Evolutionary conservation across 2,888 invertebrate species (phyloP), one percentile per base, ranked within the genome.

Genomic region (Apodemia zela): DNA sequence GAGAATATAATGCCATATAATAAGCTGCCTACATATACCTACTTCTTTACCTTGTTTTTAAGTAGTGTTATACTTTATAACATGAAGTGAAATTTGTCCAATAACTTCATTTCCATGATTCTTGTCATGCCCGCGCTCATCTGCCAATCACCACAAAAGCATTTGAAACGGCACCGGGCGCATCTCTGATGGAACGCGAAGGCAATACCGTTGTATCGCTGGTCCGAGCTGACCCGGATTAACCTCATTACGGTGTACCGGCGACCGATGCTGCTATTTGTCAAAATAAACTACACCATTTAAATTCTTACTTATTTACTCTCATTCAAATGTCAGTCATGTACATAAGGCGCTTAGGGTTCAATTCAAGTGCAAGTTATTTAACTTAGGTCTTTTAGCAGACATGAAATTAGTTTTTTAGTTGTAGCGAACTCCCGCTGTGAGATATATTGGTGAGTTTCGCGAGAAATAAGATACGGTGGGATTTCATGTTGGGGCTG

Each of bases 211-310:
- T 51, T 51, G 51, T 21, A 11, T 11, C 21, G 51, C 51, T 51
- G 58, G 33, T 29, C 60, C 60, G 60, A 33, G n/a, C 60, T 60
- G 66, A 68, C 66, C 68, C 63, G 72, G 69, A 70, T 70, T 69
- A 70, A 65, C 70, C 71, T 69, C 71, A 70, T 73, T 71, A 71
- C 68, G 59, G 66, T 65, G 58, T 65, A 62, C 66, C 65, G 65
- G 68, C 68, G 67, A 63, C 68, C 54, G 64, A 60, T 64, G 69
- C 66, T 66, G 72, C 72, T 72, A 73, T 74, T 75, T 74, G 74
- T 75, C 74, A 74, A 74, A 75, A 75, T 74, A 75, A 72, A 70
- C 71, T 69, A 67, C 66, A 70, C 65, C 51, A 51, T 51, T 51
- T 51, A 51, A 51, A 51, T 54, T 54, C 54, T 25, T 54, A 54